Percentiles rank a stretch among this genome's conserved stretches.
phyloP scores from a whole-genome alignment of 1,140 invertebrate genomes.

The Bombus vancouverensis region DNA sequence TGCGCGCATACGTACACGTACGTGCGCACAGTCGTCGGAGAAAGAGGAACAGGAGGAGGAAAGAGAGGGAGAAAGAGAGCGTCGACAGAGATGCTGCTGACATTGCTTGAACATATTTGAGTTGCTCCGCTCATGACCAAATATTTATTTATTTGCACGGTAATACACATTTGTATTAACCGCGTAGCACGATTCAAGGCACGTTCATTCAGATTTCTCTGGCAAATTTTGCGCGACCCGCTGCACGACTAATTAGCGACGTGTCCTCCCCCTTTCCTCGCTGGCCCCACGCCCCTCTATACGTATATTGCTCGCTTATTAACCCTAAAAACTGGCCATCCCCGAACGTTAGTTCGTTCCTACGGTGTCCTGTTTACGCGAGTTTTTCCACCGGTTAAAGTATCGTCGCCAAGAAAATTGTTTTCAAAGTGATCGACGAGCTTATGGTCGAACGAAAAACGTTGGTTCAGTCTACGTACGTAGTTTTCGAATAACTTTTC shows the following conservation, averaged over 20 bases:
- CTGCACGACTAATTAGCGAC: slow-evolving; percentile 64
- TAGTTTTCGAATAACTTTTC: too few species aligned
- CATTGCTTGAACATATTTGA: slow-evolving; percentile 79
- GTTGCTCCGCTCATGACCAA: slow-evolving; percentile 77
- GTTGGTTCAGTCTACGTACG: too few species aligned
- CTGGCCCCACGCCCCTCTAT: neutral
- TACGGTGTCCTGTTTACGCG: neutral
- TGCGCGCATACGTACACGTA: too few species aligned
- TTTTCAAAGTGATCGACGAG: neutral
- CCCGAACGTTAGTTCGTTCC: too few species aligned
- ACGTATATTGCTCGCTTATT: slow-evolving; percentile 41
- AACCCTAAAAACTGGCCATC: slow-evolving; percentile 12
- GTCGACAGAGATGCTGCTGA: slow-evolving; percentile 73
- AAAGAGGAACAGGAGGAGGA: slow-evolving; percentile 42
- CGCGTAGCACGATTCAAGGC: slow-evolving; percentile 69
- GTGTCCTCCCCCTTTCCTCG: neutral
- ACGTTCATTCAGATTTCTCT: slow-evolving; percentile 71
- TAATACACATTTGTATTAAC: slow-evolving; percentile 77
- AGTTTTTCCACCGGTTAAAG: neutral
- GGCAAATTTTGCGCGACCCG: slow-evolving; percentile 62
- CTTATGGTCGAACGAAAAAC: too few species aligned
- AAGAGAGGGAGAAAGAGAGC: slow-evolving; percentile 62
- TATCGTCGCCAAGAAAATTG: neutral
- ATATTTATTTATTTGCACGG: slow-evolving; percentile 80
- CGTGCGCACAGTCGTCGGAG: neutral